phyloP scores from a whole-genome alignment of 2,797 vertebrate species.

The Phataginus tricuspis region DNA sequence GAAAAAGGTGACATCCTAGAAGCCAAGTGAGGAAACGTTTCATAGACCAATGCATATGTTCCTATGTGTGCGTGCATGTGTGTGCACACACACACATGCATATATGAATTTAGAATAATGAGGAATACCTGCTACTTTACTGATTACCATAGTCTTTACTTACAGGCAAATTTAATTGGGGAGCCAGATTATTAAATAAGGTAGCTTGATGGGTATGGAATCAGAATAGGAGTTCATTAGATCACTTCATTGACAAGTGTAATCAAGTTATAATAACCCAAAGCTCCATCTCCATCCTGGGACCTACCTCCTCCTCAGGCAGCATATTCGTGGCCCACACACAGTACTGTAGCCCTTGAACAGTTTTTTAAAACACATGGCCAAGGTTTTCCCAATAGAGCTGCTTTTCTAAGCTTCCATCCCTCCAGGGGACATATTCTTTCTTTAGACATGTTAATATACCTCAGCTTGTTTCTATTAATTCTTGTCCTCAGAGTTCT shows the following conservation, averaged over 20 bases:
- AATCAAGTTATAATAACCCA: neutral
- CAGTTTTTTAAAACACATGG: neutral
- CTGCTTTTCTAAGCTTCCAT: neutral
- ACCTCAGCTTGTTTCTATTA: conserved; percentile 52
- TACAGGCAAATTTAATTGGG: neutral
- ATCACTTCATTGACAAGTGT: neutral
- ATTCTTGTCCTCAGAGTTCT: conserved; percentile 47
- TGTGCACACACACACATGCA: fast-evolving
- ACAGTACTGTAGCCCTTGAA: neutral
- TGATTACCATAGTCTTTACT: neutral
- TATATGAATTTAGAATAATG: neutral
- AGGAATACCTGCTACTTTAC: neutral
- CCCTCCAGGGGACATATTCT: neutral
- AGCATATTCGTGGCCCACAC: neutral
- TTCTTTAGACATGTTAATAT: conserved; percentile 38
- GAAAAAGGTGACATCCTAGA: neutral
- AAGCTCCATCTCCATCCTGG: neutral
- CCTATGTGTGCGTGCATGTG: neutral
- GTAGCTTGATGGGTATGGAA: neutral
- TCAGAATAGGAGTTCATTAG: neutral
- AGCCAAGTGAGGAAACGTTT: conserved; percentile 15
- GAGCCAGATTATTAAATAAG: neutral
- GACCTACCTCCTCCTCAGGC: neutral
- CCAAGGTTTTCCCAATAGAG: neutral
- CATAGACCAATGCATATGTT: neutral